A percentile compares a stretch with the other conserved stretches of the same genome.
Evolutionary conservation across 2,888 invertebrate genomes (phyloP).

Genomic region (Priocnemis perturbator): DNA sequence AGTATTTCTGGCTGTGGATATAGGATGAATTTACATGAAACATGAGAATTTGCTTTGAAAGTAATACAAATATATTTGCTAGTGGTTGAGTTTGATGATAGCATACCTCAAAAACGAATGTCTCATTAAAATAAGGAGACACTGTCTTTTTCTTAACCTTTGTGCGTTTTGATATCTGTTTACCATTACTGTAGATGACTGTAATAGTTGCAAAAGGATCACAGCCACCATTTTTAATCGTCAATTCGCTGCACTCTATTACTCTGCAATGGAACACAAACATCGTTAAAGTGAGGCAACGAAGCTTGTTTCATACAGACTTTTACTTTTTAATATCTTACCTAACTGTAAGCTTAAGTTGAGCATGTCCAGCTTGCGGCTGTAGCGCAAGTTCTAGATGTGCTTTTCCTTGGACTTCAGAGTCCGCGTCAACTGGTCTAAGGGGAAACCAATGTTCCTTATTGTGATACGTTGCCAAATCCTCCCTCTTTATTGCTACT

Average conservation of each 20-base stretch:
- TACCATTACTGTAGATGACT: slow-evolving; percentile 87
- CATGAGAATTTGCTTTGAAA: neutral
- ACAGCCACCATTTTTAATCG: slow-evolving; percentile 92
- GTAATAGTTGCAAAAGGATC: slow-evolving; percentile 92
- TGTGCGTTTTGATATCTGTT: slow-evolving; percentile 87
- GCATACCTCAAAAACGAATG: slow-evolving; percentile 84
- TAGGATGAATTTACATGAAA: slow-evolving; percentile 4
- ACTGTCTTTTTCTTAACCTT: slow-evolving; percentile 93
- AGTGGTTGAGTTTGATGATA: slow-evolving; percentile 1
- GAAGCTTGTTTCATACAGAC: neutral
- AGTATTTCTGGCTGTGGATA: slow-evolving; percentile 64
- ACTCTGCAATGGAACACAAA: slow-evolving; percentile 76
- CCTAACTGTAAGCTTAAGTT: slow-evolving; percentile 76
- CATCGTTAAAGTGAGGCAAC: neutral
- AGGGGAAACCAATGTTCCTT: slow-evolving; percentile 95
- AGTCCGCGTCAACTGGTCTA: slow-evolving; percentile 90
- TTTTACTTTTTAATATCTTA: slow-evolving; percentile 49
- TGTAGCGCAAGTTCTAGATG: slow-evolving; percentile 83
- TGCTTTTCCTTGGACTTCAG: slow-evolving; percentile 94
- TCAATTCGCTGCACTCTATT: slow-evolving; percentile 90
- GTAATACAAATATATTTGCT: too few species aligned
- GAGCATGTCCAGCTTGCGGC: slow-evolving; percentile 74
- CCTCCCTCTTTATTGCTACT: slow-evolving; percentile 92
- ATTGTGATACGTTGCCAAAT: slow-evolving; percentile 90
- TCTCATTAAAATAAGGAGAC: slow-evolving; percentile 92